phyloP scores from a whole-genome alignment of 2,888 invertebrate species.

The Ptilodon capucinus region DNA sequence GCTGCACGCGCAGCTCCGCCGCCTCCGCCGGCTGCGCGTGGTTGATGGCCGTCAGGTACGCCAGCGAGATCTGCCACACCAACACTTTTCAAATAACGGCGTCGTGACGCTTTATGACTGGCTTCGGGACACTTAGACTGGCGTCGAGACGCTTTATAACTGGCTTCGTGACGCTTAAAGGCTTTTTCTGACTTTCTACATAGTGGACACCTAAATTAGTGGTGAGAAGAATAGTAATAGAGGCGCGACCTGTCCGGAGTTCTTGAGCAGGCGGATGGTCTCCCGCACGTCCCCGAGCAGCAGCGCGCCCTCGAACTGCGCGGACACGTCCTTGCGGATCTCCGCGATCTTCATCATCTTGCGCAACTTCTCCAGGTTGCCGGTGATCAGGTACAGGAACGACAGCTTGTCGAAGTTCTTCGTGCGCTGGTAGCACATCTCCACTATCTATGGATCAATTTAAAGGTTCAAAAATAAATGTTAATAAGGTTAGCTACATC shows the following conservation, averaged over 20 bases:
- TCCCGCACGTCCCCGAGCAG: conserved; percentile 96
- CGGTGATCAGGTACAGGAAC: conserved; percentile 98
- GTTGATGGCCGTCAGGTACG: conserved; percentile 97
- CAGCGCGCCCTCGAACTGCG: conserved; percentile 98
- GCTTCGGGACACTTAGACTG: too few species aligned
- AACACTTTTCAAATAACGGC: background rate
- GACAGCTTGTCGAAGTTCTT: conserved; percentile 99
- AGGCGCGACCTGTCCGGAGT: conserved; percentile 85
- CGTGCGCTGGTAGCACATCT: conserved; percentile 99
- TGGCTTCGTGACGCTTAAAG: too few species aligned
- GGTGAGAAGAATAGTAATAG: too few species aligned
- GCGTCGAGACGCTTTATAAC: too few species aligned
- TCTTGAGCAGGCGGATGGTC: conserved; percentile 91
- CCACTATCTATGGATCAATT: conserved; percentile 86
- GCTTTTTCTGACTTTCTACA: too few species aligned
- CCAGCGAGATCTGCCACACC: conserved; percentile 86
- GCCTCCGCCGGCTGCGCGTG: conserved; percentile 94
- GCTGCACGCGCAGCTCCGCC: conserved; percentile 85
- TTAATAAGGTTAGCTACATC: too few species aligned
- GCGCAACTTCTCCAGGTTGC: conserved; percentile 97
- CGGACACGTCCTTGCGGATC: conserved; percentile 97
- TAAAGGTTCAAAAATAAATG: too few species aligned
- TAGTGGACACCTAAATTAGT: too few species aligned
- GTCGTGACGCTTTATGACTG: background rate
- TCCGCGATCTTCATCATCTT: conserved; percentile 99